Conservation (phyloP, 2,888 invertebrate genomes). For the Zaprionus bogoriensis region DNA sequence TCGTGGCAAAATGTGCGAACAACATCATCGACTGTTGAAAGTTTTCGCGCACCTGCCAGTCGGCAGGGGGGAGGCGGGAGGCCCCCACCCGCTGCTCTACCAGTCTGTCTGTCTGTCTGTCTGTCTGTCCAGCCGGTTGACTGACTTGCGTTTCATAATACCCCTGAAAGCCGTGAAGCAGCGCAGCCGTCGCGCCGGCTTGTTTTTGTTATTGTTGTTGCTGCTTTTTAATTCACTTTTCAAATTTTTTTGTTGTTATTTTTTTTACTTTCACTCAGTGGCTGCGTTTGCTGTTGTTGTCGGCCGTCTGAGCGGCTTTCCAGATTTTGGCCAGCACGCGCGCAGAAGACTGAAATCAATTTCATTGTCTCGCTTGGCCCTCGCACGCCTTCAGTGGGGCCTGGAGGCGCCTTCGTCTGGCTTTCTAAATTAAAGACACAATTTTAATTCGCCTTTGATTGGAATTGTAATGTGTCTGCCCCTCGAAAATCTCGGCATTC, state of each 20-base stretch:
- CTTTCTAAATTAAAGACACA: constrained; percentile 68
- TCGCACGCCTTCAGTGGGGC: no score
- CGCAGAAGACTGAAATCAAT: constrained; percentile 56
- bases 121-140: constrained; percentile 51
- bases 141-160: constrained; percentile 74
- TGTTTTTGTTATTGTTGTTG: constrained; percentile 17
- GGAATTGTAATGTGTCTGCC: constrained; percentile 63
- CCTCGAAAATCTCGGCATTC: constrained; percentile 6
- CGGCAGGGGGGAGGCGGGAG: no score
- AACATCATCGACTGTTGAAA: constrained; percentile 61
- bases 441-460: constrained; percentile 66
- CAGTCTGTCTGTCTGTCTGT: constrained; percentile 6
- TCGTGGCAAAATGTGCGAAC: constrained; percentile 71
- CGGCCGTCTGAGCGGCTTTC: no score
- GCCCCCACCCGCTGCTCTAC: background rate
- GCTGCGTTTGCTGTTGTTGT: constrained; percentile 36
- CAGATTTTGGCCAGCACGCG: constrained; percentile 60
- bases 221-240: constrained; percentile 68
- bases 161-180: constrained; percentile 70
- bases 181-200: constrained; percentile 1
- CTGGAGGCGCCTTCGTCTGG: constrained; percentile 30
- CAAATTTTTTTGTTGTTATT: constrained; percentile 20
- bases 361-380: constrained; percentile 54
- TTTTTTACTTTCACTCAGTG: constrained; percentile 67
- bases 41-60: constrained; percentile 61